Conservation (phyloP, 2,113 vertebrate species). For the Bettongia penicillata region DNA sequence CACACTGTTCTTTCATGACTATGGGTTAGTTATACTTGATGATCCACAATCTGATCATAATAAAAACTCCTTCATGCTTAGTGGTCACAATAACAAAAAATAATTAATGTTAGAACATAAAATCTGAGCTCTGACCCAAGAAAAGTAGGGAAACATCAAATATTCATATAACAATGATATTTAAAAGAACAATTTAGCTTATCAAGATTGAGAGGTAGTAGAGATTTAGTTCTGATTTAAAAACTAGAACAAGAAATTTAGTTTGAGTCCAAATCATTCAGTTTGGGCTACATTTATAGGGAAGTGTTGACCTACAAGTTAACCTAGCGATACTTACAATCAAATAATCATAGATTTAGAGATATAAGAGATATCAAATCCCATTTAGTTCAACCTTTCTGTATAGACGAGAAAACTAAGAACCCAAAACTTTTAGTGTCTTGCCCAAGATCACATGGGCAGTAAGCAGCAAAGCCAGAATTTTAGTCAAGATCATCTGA, state of each 20-base stretch:
- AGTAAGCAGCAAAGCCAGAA: background rate
- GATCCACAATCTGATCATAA: background rate
- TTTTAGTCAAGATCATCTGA: background rate
- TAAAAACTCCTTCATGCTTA: background rate
- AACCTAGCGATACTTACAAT: background rate
- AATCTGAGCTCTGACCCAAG: background rate
- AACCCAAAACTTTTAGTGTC: background rate
- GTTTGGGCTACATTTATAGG: background rate
- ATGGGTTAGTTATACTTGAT: background rate
- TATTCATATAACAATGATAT: background rate
- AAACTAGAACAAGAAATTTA: slow-evolving; percentile 19
- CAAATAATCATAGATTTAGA: background rate
- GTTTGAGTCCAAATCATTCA: background rate
- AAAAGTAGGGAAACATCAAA: background rate
- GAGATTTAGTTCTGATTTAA: background rate
- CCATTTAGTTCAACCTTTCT: background rate
- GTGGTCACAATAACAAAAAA: background rate
- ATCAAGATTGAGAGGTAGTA: background rate
- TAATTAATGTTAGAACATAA: background rate
- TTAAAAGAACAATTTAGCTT: background rate
- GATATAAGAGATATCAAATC: background rate
- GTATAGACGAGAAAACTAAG: background rate
- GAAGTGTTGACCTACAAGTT: background rate
- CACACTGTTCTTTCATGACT: background rate
- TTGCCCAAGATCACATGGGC: background rate